A percentile compares a stretch with the other conserved stretches of the same genome.
These are phyloP conservation scores for Andrena bucephala DNA, from an alignment of 2,888 invertebrate genomes.

Conservation along the genomic window DNA sequence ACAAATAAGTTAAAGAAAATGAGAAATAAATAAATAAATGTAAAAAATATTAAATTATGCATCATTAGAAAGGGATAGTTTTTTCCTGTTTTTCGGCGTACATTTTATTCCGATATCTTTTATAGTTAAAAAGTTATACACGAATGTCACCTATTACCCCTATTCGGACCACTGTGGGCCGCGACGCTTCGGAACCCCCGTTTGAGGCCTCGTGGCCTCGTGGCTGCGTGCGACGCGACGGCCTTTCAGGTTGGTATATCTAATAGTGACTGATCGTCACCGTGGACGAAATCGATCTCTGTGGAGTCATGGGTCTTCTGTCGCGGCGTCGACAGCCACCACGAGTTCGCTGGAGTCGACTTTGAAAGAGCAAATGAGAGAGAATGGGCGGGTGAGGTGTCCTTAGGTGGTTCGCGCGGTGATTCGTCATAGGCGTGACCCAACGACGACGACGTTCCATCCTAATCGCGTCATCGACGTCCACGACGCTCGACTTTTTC, in stretches of 20 bases:
- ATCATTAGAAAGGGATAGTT: no score
- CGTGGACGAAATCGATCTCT: slow-evolving; percentile 76
- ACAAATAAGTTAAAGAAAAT: no score
- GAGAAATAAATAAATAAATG: no score
- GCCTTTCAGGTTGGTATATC: slow-evolving; percentile 54
- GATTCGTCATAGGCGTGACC: slow-evolving; percentile 73
- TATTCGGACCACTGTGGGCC: no score
- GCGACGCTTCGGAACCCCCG: background rate
- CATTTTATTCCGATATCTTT: no score
- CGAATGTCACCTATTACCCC: no score
- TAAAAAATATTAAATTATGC: no score
- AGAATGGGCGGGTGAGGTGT: slow-evolving; percentile 35
- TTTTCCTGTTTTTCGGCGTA: no score
- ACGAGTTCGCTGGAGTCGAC: background rate
- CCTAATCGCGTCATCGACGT: slow-evolving; percentile 72
- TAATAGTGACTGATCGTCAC: slow-evolving; percentile 81
- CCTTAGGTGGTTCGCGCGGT: slow-evolving; percentile 55
- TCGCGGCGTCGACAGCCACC: slow-evolving; percentile 29
- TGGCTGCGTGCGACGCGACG: background rate
- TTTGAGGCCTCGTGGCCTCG: no score
- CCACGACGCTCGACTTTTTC: slow-evolving; percentile 68
- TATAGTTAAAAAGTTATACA: no score
- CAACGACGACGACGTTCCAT: slow-evolving; percentile 65
- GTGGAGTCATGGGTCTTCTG: slow-evolving; percentile 60
- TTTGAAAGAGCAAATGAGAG: background rate